Conservation (phyloP, 2,113 vertebrate species). For the Oplegnathus fasciatus region DNA sequence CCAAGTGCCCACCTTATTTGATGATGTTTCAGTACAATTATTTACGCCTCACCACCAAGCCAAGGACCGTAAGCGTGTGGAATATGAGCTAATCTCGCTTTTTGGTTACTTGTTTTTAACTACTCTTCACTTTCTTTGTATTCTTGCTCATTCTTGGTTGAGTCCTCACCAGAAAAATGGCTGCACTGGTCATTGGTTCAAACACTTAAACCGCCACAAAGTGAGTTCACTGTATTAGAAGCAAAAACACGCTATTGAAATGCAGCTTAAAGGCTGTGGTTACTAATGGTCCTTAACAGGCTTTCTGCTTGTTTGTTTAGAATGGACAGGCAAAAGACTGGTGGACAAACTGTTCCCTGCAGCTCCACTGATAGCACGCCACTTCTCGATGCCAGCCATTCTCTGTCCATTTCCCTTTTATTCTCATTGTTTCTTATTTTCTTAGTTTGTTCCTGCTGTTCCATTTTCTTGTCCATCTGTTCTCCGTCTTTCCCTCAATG, state of each 20-base stretch:
- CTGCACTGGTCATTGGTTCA: not conserved
- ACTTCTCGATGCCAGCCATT: conserved; percentile 40
- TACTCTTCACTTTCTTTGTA: not conserved
- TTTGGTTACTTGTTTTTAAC: not conserved
- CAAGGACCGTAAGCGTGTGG: not conserved
- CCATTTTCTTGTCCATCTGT: conserved; percentile 60
- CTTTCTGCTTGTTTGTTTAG: conserved; percentile 30
- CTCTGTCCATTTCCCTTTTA: conserved; percentile 26
- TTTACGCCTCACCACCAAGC: not conserved
- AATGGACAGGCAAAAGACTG: conserved; percentile 25
- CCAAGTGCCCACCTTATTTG: not conserved
- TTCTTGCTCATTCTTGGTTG: not conserved
- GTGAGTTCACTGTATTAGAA: not conserved
- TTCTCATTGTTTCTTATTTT: conserved; percentile 52
- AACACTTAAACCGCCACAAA: not conserved
- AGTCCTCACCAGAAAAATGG: not conserved
- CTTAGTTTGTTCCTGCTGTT: conserved; percentile 35
- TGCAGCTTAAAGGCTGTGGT: not conserved
- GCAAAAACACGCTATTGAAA: not conserved
- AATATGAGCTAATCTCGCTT: not conserved
- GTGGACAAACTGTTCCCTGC: conserved; percentile 22
- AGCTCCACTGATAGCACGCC: conserved; percentile 23
- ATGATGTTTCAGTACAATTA: not conserved
- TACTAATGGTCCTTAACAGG: conserved; percentile 22
- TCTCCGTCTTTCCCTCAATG: conserved; percentile 28